phyloP scores from a whole-genome alignment of 2,113 vertebrate species.

The Pygoscelis adeliae region DNA sequence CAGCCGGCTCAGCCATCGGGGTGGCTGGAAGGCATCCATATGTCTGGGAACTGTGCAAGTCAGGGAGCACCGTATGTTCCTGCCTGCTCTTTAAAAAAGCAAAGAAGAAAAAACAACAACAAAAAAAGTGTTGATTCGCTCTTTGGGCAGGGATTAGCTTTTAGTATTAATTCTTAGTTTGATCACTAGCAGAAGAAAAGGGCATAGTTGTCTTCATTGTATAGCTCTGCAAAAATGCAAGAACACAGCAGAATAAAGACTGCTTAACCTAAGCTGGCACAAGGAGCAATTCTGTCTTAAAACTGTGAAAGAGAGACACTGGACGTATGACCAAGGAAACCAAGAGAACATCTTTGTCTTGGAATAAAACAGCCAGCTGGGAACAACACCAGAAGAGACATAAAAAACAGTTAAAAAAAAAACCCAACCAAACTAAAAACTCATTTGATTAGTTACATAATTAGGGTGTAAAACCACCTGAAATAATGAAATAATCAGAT shows the following conservation, averaged over 20 bases:
- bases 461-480: neutral
- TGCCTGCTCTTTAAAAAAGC: neutral
- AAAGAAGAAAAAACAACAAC: too few species aligned
- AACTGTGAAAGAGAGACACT: neutral
- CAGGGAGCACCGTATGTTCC: neutral
- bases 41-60: neutral
- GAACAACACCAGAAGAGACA: neutral
- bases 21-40: neutral
- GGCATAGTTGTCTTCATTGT: neutral
- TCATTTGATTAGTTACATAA: neutral
- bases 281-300: neutral
- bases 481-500: neutral
- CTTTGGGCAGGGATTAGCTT: neutral
- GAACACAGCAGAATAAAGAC: neutral
- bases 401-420: neutral
- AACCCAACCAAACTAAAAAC: neutral
- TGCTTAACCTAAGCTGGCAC: neutral
- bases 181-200: neutral
- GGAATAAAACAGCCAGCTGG: neutral
- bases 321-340: neutral
- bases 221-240: neutral
- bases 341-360: neutral
- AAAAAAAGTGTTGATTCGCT: neutral
- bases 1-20: neutral
- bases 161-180: neutral